A percentile compares a stretch with the other conserved stretches of the same genome.
Conservation (phyloP, 1,140 invertebrate species). For the Nasonia giraulti region DNA sequence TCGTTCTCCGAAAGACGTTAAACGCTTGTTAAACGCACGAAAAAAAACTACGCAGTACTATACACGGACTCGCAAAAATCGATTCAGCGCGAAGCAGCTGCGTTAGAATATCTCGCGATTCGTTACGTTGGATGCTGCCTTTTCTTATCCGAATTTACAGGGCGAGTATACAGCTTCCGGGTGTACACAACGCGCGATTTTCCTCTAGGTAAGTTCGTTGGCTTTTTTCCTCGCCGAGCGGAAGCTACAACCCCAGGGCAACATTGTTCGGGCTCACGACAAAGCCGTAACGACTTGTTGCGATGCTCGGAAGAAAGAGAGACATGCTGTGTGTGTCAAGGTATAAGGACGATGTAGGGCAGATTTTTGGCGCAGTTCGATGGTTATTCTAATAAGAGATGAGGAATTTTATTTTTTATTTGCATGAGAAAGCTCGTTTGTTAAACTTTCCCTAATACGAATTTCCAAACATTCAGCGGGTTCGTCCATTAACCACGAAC, state of each 20-base stretch:
- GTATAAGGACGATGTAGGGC: conserved; percentile 8
- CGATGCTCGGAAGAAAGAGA: background rate
- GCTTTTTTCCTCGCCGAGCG: background rate
- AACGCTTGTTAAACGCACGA: background rate
- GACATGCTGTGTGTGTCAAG: background rate
- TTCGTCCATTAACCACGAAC: background rate
- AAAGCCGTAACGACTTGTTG: conserved; percentile 41
- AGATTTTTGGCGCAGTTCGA: background rate
- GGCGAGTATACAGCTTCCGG: background rate
- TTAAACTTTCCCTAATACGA: too few relatives aligned
- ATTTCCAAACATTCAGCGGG: too few relatives aligned
- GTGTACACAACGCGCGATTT: conserved; percentile 19
- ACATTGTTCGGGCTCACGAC: conserved; percentile 17
- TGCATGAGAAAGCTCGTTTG: too few relatives aligned
- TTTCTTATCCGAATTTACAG: conserved; percentile 24
- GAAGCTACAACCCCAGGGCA: background rate
- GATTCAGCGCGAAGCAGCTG: conserved; percentile 25
- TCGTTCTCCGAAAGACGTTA: background rate
- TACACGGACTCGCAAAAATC: background rate
- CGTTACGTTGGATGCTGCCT: conserved; percentile 9
- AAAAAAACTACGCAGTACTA: background rate
- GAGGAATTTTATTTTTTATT: too few relatives aligned
- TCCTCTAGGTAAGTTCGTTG: conserved; percentile 12
- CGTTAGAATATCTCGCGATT: background rate
- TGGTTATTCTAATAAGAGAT: too few relatives aligned